Percentiles rank a stretch among this genome's conserved stretches.
Conservation (phyloP, 2,888 invertebrate genomes). For the Drosophila emarginata region DNA sequence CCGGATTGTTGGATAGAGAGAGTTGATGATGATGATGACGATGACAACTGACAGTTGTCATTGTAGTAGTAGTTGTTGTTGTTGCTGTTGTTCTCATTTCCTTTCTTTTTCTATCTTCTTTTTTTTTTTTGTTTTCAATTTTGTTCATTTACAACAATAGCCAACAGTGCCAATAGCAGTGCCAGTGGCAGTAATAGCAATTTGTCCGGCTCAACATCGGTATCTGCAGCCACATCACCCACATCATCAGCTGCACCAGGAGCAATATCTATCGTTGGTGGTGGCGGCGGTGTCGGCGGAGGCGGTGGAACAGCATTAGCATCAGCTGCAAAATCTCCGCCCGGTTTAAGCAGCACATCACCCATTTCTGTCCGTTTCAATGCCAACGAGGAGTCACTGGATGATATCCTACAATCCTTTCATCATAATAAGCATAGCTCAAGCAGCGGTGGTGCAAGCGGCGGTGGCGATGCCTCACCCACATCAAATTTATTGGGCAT, state of each 20-base stretch:
- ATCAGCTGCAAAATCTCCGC: conserved; percentile 62
- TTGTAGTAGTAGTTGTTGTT: background rate
- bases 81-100: conserved; percentile 2
- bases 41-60: conserved; percentile 1
- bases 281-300: background rate
- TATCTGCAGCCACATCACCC: conserved; percentile 63
- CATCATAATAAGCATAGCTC: conserved; percentile 69
- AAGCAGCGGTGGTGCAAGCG: conserved; percentile 50
- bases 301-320: conserved; percentile 21
- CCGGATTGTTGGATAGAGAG: background rate
- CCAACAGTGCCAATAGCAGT: conserved; percentile 59
- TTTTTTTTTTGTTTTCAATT: background rate
- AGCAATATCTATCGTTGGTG: background rate
- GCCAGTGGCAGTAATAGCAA: conserved; percentile 74
- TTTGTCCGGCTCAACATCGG: conserved; percentile 59
- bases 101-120: too few relatives aligned
- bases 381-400: conserved; percentile 82
- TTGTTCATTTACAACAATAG: conserved; percentile 34
- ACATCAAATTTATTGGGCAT: conserved; percentile 55
- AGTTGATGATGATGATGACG: too few relatives aligned
- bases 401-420: conserved; percentile 81
- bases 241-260: conserved; percentile 57
- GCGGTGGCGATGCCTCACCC: conserved; percentile 62
- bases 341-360: conserved; percentile 67
- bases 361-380: conserved; percentile 82